A percentile compares a stretch with the other conserved stretches of the same genome.
These are phyloP conservation scores for Antennarius maculatus DNA, from an alignment of 2,797 vertebrate species.

Conservation along the genomic window DNA sequence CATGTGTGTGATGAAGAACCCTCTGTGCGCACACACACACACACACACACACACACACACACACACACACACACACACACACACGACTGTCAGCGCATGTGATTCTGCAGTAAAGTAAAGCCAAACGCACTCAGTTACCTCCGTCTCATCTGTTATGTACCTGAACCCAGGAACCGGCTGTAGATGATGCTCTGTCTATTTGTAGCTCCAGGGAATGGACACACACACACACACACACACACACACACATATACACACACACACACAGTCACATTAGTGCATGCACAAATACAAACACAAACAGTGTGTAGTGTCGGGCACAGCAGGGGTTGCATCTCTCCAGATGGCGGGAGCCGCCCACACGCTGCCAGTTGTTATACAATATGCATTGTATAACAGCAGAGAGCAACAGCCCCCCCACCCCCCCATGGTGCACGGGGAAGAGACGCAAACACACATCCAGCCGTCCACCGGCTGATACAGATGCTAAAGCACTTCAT, in stretches of 20 bases:
- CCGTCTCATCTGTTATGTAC: constrained; percentile 44
- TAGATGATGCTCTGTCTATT: constrained; percentile 68
- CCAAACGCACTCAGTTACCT: constrained; percentile 29
- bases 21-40: background rate
- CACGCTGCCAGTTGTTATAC: constrained; percentile 79
- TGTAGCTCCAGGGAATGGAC: constrained; percentile 61
- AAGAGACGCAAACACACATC: constrained; percentile 41
- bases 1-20: constrained; percentile 9
- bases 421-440: constrained; percentile 30
- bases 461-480: constrained; percentile 8
- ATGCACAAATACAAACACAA: constrained; percentile 10
- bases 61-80: background rate
- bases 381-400: constrained; percentile 80
- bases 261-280: constrained; percentile 18
- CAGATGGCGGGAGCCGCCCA: constrained; percentile 78
- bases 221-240: constrained; percentile 47
- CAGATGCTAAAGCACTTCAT: background rate
- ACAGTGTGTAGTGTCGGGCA: constrained; percentile 56
- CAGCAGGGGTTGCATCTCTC: constrained; percentile 68
- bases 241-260: constrained; percentile 57
- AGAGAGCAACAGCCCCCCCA: constrained; percentile 59
- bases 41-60: too few species aligned
- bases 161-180: constrained; percentile 59
- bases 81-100: background rate
- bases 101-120: constrained; percentile 1